These are phyloP conservation scores for Alexandromys fortis DNA, from an alignment of 2,113 vertebrate species.

Conservation along the genomic window DNA sequence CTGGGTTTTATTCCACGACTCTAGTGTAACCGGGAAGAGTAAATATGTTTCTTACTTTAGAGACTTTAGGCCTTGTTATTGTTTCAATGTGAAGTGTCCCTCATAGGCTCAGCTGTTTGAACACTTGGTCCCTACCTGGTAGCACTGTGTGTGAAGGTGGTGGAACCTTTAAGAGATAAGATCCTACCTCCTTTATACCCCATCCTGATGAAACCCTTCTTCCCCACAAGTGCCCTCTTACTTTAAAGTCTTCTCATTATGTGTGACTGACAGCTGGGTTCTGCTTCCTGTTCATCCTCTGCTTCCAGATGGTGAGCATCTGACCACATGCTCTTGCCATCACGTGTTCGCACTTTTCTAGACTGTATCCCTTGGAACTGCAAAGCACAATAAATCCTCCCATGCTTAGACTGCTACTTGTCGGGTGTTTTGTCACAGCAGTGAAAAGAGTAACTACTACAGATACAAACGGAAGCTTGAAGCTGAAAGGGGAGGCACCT, in stretches of 20 bases:
- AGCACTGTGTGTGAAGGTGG: neutral
- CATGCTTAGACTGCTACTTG: neutral
- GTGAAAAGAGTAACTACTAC: neutral
- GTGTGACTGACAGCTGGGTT: neutral
- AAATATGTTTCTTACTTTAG: neutral
- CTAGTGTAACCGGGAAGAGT: neutral
- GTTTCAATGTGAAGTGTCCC: neutral
- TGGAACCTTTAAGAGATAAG: neutral
- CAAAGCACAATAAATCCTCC: neutral
- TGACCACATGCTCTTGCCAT: neutral
- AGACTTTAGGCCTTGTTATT: neutral
- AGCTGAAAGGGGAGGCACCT: neutral
- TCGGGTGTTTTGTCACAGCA: neutral
- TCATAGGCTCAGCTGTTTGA: neutral
- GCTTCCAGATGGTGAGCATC: neutral
- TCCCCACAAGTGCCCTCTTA: neutral
- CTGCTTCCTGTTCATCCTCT: neutral
- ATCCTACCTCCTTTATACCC: neutral
- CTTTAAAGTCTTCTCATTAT: neutral
- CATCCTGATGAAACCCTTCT: neutral
- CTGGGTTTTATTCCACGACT: neutral
- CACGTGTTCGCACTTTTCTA: rapidly evolving
- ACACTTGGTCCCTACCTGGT: no score
- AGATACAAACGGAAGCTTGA: conserved; percentile 5
- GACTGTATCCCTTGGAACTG: neutral